Percentiles rank a stretch among this genome's conserved stretches.
These are phyloP conservation scores for Coracias cyanogaster DNA, from an alignment of 2,797 vertebrate species.

Conservation along the genomic window DNA sequence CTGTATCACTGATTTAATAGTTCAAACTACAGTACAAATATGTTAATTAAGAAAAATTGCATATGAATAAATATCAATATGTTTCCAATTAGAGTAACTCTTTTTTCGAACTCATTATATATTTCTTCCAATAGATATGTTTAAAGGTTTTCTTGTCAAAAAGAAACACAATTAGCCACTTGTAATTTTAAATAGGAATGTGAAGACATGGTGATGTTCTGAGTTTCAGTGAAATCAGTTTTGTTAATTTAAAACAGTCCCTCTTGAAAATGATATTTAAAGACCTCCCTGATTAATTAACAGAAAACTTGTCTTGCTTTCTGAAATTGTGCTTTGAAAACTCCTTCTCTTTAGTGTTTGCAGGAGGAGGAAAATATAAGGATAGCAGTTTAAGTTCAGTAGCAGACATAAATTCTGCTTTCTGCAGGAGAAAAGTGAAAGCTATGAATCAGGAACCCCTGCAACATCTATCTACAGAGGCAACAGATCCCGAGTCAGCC, in stretches of 20 bases:
- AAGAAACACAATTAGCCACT: constrained; percentile 1
- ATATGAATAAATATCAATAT: background rate
- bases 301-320: background rate
- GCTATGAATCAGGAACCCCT: background rate
- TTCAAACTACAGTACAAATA: constrained; percentile 1
- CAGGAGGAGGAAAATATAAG: background rate
- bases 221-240: background rate
- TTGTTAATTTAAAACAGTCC: background rate
- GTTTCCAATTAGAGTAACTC: background rate
- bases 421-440: background rate
- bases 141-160: constrained; percentile 43
- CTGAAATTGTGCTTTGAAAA: background rate
- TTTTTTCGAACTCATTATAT: constrained; percentile 6
- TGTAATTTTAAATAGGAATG: background rate
- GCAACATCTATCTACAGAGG: background rate
- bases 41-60: background rate
- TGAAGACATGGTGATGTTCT: background rate
- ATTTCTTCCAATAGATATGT: background rate
- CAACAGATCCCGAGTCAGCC: background rate
- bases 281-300: background rate
- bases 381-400: background rate
- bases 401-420: background rate
- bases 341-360: background rate
- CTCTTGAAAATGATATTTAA: constrained; percentile 14
- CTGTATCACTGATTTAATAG: background rate